phyloP scores from a whole-genome alignment of 2,797 vertebrate genomes.

The Siniperca scherzeri region DNA sequence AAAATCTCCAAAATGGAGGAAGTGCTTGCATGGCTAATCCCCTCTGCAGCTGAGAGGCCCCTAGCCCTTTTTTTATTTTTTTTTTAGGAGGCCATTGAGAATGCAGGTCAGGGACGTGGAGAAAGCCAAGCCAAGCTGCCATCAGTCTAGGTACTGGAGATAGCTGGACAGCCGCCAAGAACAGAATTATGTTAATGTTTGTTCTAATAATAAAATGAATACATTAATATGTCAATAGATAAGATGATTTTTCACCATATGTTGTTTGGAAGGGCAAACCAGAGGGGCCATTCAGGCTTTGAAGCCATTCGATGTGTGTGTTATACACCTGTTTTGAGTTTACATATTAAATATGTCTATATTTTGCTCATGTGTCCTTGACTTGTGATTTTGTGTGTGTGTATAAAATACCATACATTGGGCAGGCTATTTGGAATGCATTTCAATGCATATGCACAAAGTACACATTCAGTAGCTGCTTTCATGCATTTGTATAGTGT shows the following conservation, averaged over 20 bases:
- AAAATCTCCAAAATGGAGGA: conserved; percentile 79
- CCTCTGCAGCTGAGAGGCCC: conserved; percentile 49
- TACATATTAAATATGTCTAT: not conserved
- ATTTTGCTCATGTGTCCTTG: conserved; percentile 22
- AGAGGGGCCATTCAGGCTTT: conserved; percentile 26
- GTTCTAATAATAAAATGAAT: conserved; percentile 82
- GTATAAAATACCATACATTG: not conserved
- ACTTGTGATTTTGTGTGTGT: not conserved
- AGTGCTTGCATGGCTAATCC: conserved; percentile 77
- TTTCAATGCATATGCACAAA: conserved; percentile 27
- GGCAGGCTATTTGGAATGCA: not conserved
- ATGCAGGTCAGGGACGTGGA: conserved; percentile 75
- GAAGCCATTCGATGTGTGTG: conserved; percentile 22
- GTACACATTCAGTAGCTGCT: conserved; percentile 21
- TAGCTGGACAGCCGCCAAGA: conserved; percentile 80
- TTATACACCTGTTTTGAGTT: conserved; percentile 26
- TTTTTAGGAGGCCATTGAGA: conserved; percentile 66
- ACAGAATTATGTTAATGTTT: conserved; percentile 83
- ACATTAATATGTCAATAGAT: conserved; percentile 77
- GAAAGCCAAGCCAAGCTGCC: conserved; percentile 72
- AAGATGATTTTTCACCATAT: conserved; percentile 64
- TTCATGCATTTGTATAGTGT: conserved; percentile 54
- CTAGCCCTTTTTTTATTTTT: conserved; percentile 19
- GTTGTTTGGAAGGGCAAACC: conserved; percentile 65
- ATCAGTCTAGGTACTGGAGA: conserved; percentile 74